Evolutionary conservation across 2,797 vertebrate genomes (phyloP).

Genomic region (Liasis olivaceus): DNA sequence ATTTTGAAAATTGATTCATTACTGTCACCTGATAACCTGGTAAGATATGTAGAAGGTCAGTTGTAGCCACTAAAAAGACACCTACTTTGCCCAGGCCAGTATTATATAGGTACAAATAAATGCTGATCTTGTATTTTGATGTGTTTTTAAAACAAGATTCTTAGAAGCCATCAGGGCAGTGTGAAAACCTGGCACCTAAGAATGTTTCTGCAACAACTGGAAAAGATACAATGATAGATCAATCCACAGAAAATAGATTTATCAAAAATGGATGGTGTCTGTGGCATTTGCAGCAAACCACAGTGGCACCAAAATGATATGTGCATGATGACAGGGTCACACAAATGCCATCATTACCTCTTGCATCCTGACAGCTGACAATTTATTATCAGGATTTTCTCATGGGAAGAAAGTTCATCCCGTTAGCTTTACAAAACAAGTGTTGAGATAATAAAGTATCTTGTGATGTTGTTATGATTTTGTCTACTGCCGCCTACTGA

Average conservation of each 20-base stretch:
- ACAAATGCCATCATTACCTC: background rate
- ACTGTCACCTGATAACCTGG: background rate
- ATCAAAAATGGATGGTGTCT: background rate
- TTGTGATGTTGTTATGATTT: too few relatives aligned
- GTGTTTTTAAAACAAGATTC: background rate
- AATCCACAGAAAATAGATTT: background rate
- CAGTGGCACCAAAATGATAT: background rate
- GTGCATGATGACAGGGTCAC: background rate
- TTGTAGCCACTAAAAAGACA: too few relatives aligned
- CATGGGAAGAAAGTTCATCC: too few relatives aligned
- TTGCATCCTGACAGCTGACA: background rate
- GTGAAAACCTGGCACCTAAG: background rate
- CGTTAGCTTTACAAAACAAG: too few relatives aligned
- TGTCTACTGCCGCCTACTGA: too few relatives aligned
- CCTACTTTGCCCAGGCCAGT: background rate
- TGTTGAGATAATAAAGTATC: too few relatives aligned
- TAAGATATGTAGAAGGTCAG: background rate
- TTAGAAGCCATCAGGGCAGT: background rate
- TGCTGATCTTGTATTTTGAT: background rate
- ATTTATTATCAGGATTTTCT: too few relatives aligned
- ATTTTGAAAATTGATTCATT: background rate
- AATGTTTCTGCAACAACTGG: background rate
- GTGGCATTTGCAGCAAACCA: background rate
- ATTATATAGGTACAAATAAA: background rate
- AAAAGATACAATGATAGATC: background rate